These are phyloP conservation scores for Silurus meridionalis DNA, from an alignment of 2,113 vertebrate species.

Conservation along the genomic window DNA sequence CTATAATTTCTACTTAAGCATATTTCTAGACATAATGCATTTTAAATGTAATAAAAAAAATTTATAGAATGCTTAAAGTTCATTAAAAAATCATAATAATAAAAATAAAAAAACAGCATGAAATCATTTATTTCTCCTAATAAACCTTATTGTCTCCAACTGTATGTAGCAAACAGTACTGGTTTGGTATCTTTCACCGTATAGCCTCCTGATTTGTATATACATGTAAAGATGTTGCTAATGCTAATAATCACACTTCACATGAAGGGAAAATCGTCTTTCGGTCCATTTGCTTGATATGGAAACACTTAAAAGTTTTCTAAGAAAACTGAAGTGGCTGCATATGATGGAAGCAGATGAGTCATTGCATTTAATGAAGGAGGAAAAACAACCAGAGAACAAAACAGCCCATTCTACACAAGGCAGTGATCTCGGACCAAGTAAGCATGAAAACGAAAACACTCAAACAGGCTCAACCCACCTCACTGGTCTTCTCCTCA, in stretches of 20 bases:
- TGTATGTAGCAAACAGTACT: neutral
- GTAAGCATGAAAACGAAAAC: neutral
- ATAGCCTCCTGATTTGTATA: neutral
- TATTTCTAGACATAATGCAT: neutral
- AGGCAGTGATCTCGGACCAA: neutral
- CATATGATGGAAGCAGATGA: neutral
- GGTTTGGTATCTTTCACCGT: constrained; percentile 7
- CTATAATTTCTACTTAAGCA: neutral
- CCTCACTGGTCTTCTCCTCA: neutral
- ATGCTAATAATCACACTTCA: neutral
- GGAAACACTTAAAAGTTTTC: neutral
- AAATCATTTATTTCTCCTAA: neutral
- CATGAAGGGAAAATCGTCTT: neutral
- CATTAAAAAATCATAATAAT: neutral
- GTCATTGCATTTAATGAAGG: constrained; percentile 5
- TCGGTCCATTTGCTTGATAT: neutral
- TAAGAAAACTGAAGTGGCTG: neutral
- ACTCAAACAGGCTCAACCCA: neutral
- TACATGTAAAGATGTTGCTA: neutral
- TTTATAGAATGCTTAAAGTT: neutral
- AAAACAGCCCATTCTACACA: constrained; percentile 10
- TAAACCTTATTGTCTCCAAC: neutral
- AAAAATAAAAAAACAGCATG: neutral
- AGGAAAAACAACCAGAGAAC: constrained; percentile 32
- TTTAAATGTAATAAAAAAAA: neutral